Evolutionary conservation across 2,113 vertebrate species (phyloP), one percentile per base, ranked within the genome.

Genomic region (Leptosomus discolor): DNA sequence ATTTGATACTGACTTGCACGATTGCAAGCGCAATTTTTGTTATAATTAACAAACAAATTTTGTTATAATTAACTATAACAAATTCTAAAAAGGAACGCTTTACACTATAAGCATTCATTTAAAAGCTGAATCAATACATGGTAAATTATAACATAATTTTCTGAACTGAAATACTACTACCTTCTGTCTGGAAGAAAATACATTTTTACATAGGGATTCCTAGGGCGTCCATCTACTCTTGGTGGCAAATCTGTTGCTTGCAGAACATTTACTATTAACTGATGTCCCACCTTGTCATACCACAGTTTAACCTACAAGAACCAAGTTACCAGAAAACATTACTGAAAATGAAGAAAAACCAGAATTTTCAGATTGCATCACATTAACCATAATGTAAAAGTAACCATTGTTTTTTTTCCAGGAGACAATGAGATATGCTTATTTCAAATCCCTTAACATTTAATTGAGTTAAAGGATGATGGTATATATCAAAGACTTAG

Each of bases 191-290:
- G 99, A 96, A 99, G 99, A 98, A 99, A 99, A 98, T 99, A 99
- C 99, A 99, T 99, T 98, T 99, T 99, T 94, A 99, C 99, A 91
- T 99, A 99, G 43, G 99, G 99, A 97, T 99, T 99, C 71, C 99
- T 98, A 57, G 99, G 99, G 63, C 99, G 98, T 54, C 99, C 99
- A 63, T 99, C 99, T 64, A 97, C 98, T 97, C 99, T 98, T 71
- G 99, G 16, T 57, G 99, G 99, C 76, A 99, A 98, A 95, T 99
- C 99, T 97, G 98, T 99, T 98, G 99, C 99, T 98, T 99, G 99
- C 68, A 99, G 99, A 95, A 99, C 99, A 96, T 99, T 99, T 90
- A 99, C 99, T 92, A 99, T 99, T 97, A 99, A 98, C 95, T 99
- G 99, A 97, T 99, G 99, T 63, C 99, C 99, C 81, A 99, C 99